Base-by-base conservation (phyloP, 2,888 invertebrate genomes). In the Crioceris asparagi region DNA sequence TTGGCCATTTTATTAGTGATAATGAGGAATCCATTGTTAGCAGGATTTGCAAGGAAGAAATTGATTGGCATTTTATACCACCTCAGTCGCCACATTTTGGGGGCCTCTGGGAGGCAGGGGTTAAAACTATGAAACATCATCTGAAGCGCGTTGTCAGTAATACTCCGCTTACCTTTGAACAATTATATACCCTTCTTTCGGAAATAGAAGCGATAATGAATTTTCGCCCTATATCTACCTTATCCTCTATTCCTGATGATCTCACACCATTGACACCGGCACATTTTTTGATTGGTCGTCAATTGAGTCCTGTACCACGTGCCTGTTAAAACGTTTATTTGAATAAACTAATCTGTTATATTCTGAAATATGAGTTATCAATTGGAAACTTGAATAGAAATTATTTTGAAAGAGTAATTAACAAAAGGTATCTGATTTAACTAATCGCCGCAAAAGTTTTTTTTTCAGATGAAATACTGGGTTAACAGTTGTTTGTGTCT, bases 121-220 rank as follows among this genome's bases (percentile, higher is more conserved):
- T 43, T 3, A 45, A 45, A 23, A 19, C 23, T 10, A 34, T 35
- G 3, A 41, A 44, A 17, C 7, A 11, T 23, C 46, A 46, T 32
- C 38, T 44, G 21, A 30, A 33, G 16, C 23, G 38, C 10, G 29
- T 52, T 4, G 34, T 54, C 10, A 49, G 53, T 4, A 38, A 46
- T 21, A 8, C 29, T 10, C 36, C 25, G 12, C 29, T 54, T 3
- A 52, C 47, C 3, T 50, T 42, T 32, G 49, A 54, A 36, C 49
- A 58, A 32, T 42, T 56, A 17, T 21, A 32, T 12, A 55, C 52
- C 2, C 19, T 52, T 3, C 12, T 49, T 4, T 35, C 36, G 10
- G 46, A 52, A 34, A 46, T 54, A 12, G 52, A 53, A 37, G 48
- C 51, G 1, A 34, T 44, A 15, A 32, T 55, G 8, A 56, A 57